phyloP scores from a whole-genome alignment of 2,797 vertebrate genomes.

The Sciurus carolinensis region DNA sequence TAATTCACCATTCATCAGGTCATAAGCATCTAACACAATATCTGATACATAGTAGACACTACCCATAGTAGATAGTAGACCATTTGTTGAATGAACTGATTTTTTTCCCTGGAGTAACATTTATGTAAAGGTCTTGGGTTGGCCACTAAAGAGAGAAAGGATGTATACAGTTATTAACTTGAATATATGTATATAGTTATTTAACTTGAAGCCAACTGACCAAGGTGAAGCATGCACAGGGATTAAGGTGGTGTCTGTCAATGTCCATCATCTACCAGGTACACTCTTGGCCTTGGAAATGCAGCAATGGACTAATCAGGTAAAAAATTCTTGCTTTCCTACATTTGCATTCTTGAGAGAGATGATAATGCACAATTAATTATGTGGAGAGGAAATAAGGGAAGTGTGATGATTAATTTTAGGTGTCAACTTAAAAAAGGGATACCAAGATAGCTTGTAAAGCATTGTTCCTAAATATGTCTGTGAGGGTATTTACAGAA shows the following conservation, averaged over 20 bases:
- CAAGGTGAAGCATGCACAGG: not conserved
- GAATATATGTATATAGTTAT: slow-evolving; percentile 19
- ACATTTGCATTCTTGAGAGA: not conserved
- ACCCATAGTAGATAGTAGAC: not conserved
- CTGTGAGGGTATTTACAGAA: not conserved
- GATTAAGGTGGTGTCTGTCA: not conserved
- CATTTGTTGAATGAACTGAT: not conserved
- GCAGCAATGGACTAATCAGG: not conserved
- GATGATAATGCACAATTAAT: not conserved
- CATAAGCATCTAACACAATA: not conserved
- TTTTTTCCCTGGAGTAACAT: not conserved
- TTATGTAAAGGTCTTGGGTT: not conserved
- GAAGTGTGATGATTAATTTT: not conserved
- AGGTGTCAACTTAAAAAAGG: not conserved
- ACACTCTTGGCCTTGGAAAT: not conserved
- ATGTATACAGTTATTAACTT: not conserved
- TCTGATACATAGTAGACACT: not conserved
- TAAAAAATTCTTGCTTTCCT: not conserved
- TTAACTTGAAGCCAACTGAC: not conserved
- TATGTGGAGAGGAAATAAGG: not conserved
- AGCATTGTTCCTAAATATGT: not conserved
- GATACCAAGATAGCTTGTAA: not conserved
- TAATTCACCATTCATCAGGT: not conserved
- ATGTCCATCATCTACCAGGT: not conserved
- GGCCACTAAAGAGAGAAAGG: slow-evolving; percentile 1